phyloP scores from a whole-genome alignment of 2,797 vertebrate genomes.

The Acanthornis magna region DNA sequence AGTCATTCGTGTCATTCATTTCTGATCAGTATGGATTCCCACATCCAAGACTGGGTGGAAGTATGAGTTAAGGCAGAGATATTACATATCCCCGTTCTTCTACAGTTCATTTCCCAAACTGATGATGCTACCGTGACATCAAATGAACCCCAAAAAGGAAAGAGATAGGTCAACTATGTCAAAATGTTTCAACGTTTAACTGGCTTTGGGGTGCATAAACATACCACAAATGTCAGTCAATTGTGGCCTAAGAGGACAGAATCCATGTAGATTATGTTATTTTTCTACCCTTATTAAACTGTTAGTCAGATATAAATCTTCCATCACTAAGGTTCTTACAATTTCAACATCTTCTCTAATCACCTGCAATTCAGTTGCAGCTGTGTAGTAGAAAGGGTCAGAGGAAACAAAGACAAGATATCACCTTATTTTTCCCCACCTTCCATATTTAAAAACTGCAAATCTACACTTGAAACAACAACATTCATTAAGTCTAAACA shows the following conservation, averaged over 20 bases:
- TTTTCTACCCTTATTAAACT: conserved; percentile 11
- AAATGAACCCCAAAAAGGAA: neutral
- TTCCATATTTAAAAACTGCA: neutral
- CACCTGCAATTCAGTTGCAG: neutral
- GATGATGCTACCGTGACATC: neutral
- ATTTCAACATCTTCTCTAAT: conserved; percentile 12
- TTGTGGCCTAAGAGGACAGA: neutral
- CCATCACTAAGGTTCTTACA: neutral
- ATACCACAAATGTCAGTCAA: neutral
- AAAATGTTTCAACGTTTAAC: neutral
- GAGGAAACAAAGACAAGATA: neutral
- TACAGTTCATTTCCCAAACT: neutral
- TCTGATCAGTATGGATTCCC: neutral
- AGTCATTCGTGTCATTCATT: neutral
- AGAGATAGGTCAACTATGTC: neutral
- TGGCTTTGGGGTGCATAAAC: neutral
- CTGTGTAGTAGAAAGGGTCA: neutral
- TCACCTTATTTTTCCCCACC: neutral
- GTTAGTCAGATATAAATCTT: neutral
- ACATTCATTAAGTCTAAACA: neutral
- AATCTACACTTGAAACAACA: neutral
- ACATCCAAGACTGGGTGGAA: neutral
- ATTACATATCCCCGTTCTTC: neutral
- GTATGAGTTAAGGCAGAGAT: neutral
- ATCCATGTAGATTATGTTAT: conserved; percentile 5